Base-by-base conservation (phyloP, 1,140 invertebrate genomes). In the Eurosta solidaginis region DNA sequence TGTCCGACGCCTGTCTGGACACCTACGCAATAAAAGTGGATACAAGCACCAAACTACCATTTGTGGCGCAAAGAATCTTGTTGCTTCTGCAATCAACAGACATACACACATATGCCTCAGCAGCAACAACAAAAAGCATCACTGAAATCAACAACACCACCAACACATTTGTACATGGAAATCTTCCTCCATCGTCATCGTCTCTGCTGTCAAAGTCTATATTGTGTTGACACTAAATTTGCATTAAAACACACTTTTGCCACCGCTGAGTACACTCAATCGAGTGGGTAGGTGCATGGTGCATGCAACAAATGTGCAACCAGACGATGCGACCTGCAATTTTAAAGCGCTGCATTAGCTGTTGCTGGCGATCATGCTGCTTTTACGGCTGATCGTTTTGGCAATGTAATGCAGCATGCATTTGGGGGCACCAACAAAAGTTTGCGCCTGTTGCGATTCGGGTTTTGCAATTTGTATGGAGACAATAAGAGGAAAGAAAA, bases 1-100 rank as follows among this genome's bases (percentile, higher is more conserved):
- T 68, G 59, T 68, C 59, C 59, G 59, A 68, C 59, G 59, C 59
- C 59, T 68, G 59, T 68, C 59, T 68, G 59, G 59, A 68, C 59
- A 68, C 59, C 59, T 68, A 68, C 59, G 59, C 59, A 68, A 7
- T 68, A 68, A 68, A 68, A 22, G 33, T 20, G 33, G n/a, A n/a
- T 42, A 68, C 33, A 68, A 17, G 59, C 59, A 68, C 17, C 33
- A 17, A 33, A 33, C 54, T 17, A 20, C n/a, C 25, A 25, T 10
- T 29, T 59, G 54, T 59, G 54, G 14, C 59, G n/a, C n/a, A n/a
- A n/a, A n/a, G n/a, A n/a, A n/a, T n/a, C n/a, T n/a, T n/a, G n/a
- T n/a, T n/a, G n/a, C n/a, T n/a, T n/a, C n/a, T n/a, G n/a, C n/a
- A n/a, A n/a, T n/a, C n/a, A n/a, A n/a, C n/a, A n/a, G n/a, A n/a